A percentile compares a stretch with the other conserved stretches of the same genome.
phyloP scores from a whole-genome alignment of 2,113 vertebrate species.

The Phasianus colchicus region DNA sequence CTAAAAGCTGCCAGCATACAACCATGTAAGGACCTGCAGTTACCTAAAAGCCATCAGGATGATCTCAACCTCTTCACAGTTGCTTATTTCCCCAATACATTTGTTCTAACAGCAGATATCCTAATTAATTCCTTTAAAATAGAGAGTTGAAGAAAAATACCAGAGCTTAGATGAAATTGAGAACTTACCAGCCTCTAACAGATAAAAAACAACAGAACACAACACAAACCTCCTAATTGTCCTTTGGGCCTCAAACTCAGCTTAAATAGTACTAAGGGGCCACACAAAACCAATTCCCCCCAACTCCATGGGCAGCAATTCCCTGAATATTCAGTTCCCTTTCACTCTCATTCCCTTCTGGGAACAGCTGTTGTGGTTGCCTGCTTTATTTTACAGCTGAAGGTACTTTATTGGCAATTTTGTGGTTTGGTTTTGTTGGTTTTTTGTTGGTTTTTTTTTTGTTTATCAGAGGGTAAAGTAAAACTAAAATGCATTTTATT shows the following conservation, averaged over 20 bases:
- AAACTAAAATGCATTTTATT: not conserved
- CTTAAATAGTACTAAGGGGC: not conserved
- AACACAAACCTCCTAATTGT: not conserved
- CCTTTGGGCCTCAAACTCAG: fast-evolving
- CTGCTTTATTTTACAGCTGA: not conserved
- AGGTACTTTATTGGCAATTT: not conserved
- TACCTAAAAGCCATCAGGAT: not conserved
- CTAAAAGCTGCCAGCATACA: fast-evolving
- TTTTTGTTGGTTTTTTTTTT: not conserved
- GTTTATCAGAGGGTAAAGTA: not conserved
- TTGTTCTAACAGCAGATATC: not conserved
- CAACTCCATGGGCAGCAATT: not conserved
- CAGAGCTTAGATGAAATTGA: fast-evolving
- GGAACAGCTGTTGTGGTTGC: not conserved
- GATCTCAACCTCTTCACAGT: not conserved
- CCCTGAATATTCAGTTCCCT: not conserved
- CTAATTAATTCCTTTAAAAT: not conserved
- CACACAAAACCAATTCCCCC: not conserved
- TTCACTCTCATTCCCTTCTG: not conserved
- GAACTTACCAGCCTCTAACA: not conserved
- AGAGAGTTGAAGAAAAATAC: not conserved
- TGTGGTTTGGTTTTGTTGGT: not conserved
- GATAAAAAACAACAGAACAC: not conserved
- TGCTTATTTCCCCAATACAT: not conserved
- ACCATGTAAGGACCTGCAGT: not conserved